Evolutionary conservation across 1,140 invertebrate genomes (phyloP), one percentile per base, ranked within the genome.

Genomic region (Drosophila athabasca): DNA sequence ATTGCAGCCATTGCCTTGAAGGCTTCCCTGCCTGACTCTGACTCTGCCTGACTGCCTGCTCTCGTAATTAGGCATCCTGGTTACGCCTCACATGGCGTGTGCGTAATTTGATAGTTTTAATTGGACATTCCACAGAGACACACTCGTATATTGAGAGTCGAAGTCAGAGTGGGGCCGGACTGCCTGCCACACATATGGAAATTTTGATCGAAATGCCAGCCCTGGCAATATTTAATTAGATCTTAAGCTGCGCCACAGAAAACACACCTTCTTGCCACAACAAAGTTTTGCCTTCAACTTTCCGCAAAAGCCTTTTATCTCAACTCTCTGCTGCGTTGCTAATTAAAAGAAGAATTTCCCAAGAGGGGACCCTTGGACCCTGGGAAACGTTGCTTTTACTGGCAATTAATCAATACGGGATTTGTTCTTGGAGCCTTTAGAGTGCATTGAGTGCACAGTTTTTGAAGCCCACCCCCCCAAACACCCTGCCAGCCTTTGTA

Each of bases 41-140:
- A 41, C 17, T 19, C 1, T 19, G 17, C n/a, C 15, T 58, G 31
- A 9, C 31, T 35, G 35, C 49, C 61, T 79, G 62, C 43, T 46
- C 62, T 74, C 51, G 45, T 81, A 84, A 84, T 84, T 84, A 84
- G 81, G 51, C 70, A 39, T 31, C 46, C 26, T 43, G 55, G 44
- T 62, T 55, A 76, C 72, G 72, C 70, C 70, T 64, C 67, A 72
- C 64, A 48, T 29, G 46, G 48, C 55, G 48, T 57, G 74, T 64
- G 17, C 66, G 83, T 85, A 85, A 85, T 87, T 78, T 85, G 79
- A 85, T 85, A 87, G 83, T 87, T 85, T 87, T 85, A 87, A 85
- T 85, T 85, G 83, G 66, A 59, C 79, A 88, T 85, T 67, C 65
- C 52, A 22, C 29, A 7, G 11, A n/a, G 24, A 29, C 15, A 22